Conservation (phyloP, 2,113 vertebrate genomes). For the Typhlomys cinereus region DNA sequence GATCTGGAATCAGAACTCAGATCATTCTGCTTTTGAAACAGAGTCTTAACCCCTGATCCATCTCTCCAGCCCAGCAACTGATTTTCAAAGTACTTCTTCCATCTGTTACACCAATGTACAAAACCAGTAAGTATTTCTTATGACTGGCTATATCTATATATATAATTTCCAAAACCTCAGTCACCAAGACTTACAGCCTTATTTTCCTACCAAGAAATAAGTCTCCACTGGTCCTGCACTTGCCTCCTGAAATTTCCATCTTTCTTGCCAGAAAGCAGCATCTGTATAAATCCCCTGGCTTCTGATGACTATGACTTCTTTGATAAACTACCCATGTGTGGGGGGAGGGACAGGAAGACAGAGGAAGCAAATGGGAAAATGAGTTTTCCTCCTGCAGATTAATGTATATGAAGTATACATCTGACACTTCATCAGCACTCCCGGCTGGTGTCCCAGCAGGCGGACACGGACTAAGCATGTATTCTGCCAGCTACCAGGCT, state of each 20-base stretch:
- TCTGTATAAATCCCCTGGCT: slow-evolving; percentile 69
- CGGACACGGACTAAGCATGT: slow-evolving; percentile 71
- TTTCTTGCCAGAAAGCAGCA: slow-evolving; percentile 71
- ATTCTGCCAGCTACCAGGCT: slow-evolving; percentile 74
- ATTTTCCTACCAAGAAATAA: slow-evolving; percentile 61
- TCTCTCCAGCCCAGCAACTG: no score
- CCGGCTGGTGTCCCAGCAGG: slow-evolving; percentile 78
- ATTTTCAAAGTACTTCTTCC: not conserved
- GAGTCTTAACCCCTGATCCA: no score
- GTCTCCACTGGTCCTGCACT: slow-evolving; percentile 44
- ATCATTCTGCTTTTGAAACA: no score
- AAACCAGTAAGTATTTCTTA: not conserved
- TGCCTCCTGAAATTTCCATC: slow-evolving; percentile 69
- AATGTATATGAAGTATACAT: slow-evolving; percentile 75
- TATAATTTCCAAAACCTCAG: slow-evolving; percentile 41
- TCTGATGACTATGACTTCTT: slow-evolving; percentile 70
- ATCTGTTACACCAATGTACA: not conserved
- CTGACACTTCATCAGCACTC: slow-evolving; percentile 80
- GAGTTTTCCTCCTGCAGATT: slow-evolving; percentile 76
- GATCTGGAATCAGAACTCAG: no score
- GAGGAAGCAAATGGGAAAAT: slow-evolving; percentile 77
- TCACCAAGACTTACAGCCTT: slow-evolving; percentile 1
- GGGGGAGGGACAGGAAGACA: slow-evolving; percentile 76
- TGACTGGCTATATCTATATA: not conserved
- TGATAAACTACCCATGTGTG: slow-evolving; percentile 78